Percentiles rank a stretch among this genome's conserved stretches.
Conservation (phyloP, 2,888 invertebrate species). For the Lasius platythorax region DNA sequence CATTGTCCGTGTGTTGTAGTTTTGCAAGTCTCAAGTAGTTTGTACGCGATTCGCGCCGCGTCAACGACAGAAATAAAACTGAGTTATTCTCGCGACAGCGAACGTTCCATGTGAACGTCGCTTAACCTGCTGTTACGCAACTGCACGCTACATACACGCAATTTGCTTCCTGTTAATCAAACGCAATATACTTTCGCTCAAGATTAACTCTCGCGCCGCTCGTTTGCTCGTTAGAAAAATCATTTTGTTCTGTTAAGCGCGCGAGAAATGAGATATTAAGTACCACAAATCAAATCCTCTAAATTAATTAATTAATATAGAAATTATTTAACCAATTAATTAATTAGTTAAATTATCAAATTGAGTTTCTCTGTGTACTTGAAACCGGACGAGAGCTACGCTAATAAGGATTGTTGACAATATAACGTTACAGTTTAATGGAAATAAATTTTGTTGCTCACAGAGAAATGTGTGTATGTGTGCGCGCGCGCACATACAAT, state of each 20-base stretch:
- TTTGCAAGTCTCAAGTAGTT: neutral
- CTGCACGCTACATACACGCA: constrained; percentile 5
- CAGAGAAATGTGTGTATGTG: neutral
- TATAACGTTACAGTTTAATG: neutral
- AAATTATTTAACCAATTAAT: neutral
- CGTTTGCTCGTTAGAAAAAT: neutral
- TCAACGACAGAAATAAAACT: constrained; percentile 50
- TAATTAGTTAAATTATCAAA: neutral
- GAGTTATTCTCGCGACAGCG: constrained; percentile 5
- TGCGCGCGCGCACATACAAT: neutral
- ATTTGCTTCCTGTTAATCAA: constrained; percentile 48
- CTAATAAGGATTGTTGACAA: neutral
- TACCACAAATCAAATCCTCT: neutral
- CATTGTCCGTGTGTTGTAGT: neutral
- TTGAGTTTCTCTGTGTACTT: neutral
- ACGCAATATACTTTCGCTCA: constrained; percentile 21
- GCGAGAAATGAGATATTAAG: neutral
- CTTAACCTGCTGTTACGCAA: constrained; percentile 29
- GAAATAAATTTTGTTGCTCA: constrained; percentile 1
- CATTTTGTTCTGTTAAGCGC: neutral
- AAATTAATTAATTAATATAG: neutral
- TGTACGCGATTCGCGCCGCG: constrained; percentile 19
- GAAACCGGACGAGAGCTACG: neutral
- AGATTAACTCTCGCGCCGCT: constrained; percentile 14
- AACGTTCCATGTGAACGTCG: constrained; percentile 31